Evolutionary conservation across 2,888 invertebrate species (phyloP), one percentile per base, ranked within the genome.

Genomic region (Pharmacophagus antenor): DNA sequence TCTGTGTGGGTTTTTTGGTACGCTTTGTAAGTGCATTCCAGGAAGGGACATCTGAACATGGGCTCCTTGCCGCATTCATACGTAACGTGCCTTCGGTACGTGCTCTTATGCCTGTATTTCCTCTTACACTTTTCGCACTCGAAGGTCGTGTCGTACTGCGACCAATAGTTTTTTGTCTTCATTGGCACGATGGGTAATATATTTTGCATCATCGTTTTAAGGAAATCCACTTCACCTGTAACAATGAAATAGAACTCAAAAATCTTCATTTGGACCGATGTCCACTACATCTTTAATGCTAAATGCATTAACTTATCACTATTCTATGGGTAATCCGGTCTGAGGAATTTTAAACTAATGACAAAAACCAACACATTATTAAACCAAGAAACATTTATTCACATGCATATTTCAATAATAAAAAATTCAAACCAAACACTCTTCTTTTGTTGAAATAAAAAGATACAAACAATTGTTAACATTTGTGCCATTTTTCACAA

Each of bases 51-150:
- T 56, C 86, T 76, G 65, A 89, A 90, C 90, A 89, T 91, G 2
- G 90, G 90, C 68, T 93, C 93, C 75, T 93, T 89, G 2, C 93
- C 93, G 70, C 94, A 94, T 72, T 94, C 94, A 68, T 93, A 92
- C 46, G 93, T 94, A 55, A 94, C 84, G 75, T 95, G 95, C 71
- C 95, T 92, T 73, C 93, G 92, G 70, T 95, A 92, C 22, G 95
- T 94, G 69, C 94, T 94, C 82, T 94, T 94, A 85, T 94, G 94
- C 67, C 94, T 93, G 82, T 95, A 95, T 70, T 93, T 93, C 77
- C 94, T 93, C 74, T 93, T 93, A 79, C 95, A 95, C 67, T 92
- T 93, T 64, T 92, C 92, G 77, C 95, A 93, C 68, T 92, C 90
- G 63, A 82, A 91, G 57, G 82, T 81, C 76, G 84, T 82, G 65